Conservation (phyloP, 2,797 vertebrate species). For the Taenioides sp. region DNA sequence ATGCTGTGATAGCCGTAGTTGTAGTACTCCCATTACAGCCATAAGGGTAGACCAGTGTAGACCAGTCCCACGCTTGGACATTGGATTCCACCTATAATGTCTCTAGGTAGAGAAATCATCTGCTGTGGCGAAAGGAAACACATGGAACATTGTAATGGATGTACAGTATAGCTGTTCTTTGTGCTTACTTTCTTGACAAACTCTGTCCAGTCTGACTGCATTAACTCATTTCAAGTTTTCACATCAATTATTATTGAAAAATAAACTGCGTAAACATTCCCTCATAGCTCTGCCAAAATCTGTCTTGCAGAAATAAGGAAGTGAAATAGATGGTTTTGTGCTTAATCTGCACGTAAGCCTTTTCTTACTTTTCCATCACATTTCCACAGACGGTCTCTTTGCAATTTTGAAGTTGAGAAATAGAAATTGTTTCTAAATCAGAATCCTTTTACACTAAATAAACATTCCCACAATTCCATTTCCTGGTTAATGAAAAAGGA, state of each 20-base stretch:
- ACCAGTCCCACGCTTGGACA: background rate
- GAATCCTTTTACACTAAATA: constrained; percentile 49
- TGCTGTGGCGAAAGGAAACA: background rate
- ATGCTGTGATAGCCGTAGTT: background rate
- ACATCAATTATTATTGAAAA: constrained; percentile 55
- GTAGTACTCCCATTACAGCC: background rate
- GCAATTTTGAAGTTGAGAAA: constrained; percentile 41
- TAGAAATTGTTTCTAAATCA: constrained; percentile 53
- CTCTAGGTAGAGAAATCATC: background rate
- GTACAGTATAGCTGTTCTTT: background rate
- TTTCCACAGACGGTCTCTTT: constrained; percentile 6
- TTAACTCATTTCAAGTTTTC: constrained; percentile 44
- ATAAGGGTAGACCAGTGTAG: background rate
- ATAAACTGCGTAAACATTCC: constrained; percentile 40
- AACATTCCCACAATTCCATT: constrained; percentile 33
- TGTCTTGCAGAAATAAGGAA: constrained; percentile 20
- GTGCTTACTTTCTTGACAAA: constrained; percentile 10
- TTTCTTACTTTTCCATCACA: background rate
- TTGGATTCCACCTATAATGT: background rate
- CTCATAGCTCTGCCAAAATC: constrained; percentile 7
- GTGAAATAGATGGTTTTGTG: constrained; percentile 33
- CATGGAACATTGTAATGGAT: no score
- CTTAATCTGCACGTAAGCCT: constrained; percentile 26
- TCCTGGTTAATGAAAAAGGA: constrained; percentile 50
- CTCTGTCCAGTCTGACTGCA: constrained; percentile 20